These are phyloP conservation scores for Drosophila affinis DNA, from an alignment of 2,888 invertebrate genomes.

Conservation along the genomic window DNA sequence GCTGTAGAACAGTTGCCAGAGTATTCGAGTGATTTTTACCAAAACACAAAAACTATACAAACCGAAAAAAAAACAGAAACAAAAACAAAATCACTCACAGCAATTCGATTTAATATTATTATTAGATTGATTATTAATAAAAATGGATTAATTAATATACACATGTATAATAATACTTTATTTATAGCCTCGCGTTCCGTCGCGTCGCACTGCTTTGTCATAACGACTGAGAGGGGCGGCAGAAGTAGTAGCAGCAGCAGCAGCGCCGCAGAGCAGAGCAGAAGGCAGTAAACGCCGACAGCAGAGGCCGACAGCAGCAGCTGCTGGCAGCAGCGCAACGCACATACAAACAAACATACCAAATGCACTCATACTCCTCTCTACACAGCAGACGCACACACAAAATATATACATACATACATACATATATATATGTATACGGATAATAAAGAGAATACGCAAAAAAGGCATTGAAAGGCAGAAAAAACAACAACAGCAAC, in stretches of 20 bases:
- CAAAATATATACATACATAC: slow-evolving; percentile 7
- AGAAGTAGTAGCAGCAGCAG: background rate
- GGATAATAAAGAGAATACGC: slow-evolving; percentile 10
- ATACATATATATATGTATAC: slow-evolving; percentile 9
- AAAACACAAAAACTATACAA: background rate
- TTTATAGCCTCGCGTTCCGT: slow-evolving; percentile 13
- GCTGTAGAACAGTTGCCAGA: background rate
- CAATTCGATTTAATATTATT: background rate
- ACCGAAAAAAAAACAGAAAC: slow-evolving; percentile 4
- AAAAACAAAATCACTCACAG: background rate
- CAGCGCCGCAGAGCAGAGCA: background rate
- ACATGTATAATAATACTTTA: background rate
- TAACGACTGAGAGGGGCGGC: slow-evolving; percentile 27
- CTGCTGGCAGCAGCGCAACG: slow-evolving; percentile 15
- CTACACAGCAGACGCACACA: slow-evolving; percentile 12
- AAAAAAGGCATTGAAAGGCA: slow-evolving; percentile 15
- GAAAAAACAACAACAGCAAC: background rate
- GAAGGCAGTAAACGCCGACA: slow-evolving; percentile 9
- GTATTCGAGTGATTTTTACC: background rate
- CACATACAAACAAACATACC: slow-evolving; percentile 4
- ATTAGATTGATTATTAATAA: slow-evolving; percentile 6
- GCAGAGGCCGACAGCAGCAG: slow-evolving; percentile 18
- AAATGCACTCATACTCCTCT: slow-evolving; percentile 18
- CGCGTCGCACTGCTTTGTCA: slow-evolving; percentile 23
- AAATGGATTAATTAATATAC: slow-evolving; percentile 1